phyloP scores from a whole-genome alignment of 2,888 invertebrate genomes.

The Orchesellides sinensis region DNA sequence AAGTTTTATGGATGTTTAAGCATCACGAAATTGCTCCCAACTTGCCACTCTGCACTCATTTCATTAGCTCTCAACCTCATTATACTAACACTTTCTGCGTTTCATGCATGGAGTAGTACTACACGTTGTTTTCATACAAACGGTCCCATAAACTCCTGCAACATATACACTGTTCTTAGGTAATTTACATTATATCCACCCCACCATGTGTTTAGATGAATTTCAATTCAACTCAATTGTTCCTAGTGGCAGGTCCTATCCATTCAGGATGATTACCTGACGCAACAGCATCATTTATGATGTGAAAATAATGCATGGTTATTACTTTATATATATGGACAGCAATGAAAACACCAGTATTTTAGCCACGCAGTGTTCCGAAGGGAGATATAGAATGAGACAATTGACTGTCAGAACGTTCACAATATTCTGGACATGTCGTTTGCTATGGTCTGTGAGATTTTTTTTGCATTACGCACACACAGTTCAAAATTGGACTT shows the following conservation, averaged over 20 bases:
- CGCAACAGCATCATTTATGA: too few relatives aligned
- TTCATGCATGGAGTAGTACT: not conserved
- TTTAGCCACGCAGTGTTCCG: too few relatives aligned
- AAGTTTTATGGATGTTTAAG: conserved; percentile 45
- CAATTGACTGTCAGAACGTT: not conserved
- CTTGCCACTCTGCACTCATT: conserved; percentile 39
- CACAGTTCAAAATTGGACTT: too few relatives aligned
- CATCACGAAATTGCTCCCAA: conserved; percentile 50
- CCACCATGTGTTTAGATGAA: not conserved
- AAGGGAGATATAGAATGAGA: too few relatives aligned
- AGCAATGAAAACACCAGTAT: too few relatives aligned
- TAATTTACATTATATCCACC: not conserved
- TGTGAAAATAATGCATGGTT: too few relatives aligned
- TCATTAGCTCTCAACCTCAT: conserved; percentile 36
- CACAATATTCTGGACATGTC: too few relatives aligned
- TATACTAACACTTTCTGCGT: conserved; percentile 22
- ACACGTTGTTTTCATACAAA: not conserved
- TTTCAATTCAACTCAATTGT: conserved; percentile 5
- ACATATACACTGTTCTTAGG: not conserved
- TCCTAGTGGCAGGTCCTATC: not conserved
- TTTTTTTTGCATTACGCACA: too few relatives aligned
- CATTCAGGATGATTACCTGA: not conserved
- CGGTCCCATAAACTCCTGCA: too few relatives aligned
- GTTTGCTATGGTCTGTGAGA: too few relatives aligned
- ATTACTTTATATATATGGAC: too few relatives aligned